Evolutionary conservation across 2,113 vertebrate genomes (phyloP).

Genomic region (Pelodiscus sinensis): DNA sequence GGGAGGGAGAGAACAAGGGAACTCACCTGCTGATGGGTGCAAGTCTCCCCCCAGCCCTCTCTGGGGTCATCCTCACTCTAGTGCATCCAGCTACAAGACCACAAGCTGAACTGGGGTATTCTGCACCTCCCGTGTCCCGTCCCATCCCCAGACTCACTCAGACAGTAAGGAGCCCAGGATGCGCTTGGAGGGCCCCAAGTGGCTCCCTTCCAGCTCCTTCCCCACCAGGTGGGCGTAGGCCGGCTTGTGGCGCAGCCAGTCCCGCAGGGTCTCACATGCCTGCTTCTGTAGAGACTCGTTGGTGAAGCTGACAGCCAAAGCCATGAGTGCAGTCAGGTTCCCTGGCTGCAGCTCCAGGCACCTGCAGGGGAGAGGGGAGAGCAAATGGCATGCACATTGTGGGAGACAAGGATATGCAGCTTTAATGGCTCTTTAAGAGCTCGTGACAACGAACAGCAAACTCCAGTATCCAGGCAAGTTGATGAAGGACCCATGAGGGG

Average conservation of each 20-base stretch:
- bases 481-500: background rate
- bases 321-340: constrained; percentile 95
- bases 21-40: background rate
- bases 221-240: constrained; percentile 86
- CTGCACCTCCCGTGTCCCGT: background rate
- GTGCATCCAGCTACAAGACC: background rate
- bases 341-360: constrained; percentile 95
- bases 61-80: background rate
- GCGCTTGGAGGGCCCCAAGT: constrained; percentile 81
- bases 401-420: background rate
- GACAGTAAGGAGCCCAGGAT: constrained; percentile 90
- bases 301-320: constrained; percentile 96
- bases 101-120: background rate
- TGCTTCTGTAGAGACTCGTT: constrained; percentile 97
- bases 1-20: background rate
- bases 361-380: constrained; percentile 70
- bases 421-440: background rate
- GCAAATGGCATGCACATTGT: background rate
- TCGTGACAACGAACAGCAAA: background rate
- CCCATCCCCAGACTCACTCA: constrained; percentile 85
- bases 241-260: constrained; percentile 92
- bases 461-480: background rate
- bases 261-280: constrained; percentile 93
- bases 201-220: constrained; percentile 61
- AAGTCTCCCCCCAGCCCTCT: background rate